A percentile compares a stretch with the other conserved stretches of the same genome.
phyloP scores from a whole-genome alignment of 2,888 invertebrate genomes.

The Ectobius pallidus region DNA sequence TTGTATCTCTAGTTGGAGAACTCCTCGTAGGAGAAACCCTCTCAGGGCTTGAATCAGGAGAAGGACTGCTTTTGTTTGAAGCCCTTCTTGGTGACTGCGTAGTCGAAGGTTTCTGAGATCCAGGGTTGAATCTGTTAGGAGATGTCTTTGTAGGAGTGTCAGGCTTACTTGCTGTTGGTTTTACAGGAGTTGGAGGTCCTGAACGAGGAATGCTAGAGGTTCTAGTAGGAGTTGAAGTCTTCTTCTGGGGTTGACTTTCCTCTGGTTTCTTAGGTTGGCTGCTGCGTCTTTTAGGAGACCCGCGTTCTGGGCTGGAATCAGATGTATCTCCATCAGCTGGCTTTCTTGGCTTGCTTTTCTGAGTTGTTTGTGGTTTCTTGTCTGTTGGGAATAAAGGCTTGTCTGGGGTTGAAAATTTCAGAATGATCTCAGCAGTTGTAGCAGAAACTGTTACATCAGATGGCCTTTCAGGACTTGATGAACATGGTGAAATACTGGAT shows the following conservation, averaged over 20 bases:
- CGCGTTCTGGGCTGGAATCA: constrained; percentile 33
- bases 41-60: constrained; percentile 30
- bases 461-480: constrained; percentile 45
- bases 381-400: neutral
- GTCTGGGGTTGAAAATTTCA: constrained; percentile 13
- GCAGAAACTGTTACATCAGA: constrained; percentile 13
- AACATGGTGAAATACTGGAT: constrained; percentile 43
- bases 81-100: neutral
- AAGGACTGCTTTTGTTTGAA: neutral
- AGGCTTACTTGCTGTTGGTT: neutral
- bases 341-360: neutral
- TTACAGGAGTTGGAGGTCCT: neutral
- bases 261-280: neutral
- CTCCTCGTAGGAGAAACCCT: constrained; percentile 13
- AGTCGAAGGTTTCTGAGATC: neutral
- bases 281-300: neutral
- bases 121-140: neutral
- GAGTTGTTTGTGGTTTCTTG: neutral
- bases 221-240: neutral
- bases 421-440: constrained; percentile 4
- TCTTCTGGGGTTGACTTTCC: neutral
- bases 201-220: neutral
- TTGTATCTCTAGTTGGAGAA: neutral
- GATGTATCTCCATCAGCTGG: neutral
- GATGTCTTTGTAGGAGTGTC: neutral